Percentiles rank a stretch among this genome's conserved stretches.
Conservation (phyloP, 2,797 vertebrate genomes). For the Allobates femoralis region DNA sequence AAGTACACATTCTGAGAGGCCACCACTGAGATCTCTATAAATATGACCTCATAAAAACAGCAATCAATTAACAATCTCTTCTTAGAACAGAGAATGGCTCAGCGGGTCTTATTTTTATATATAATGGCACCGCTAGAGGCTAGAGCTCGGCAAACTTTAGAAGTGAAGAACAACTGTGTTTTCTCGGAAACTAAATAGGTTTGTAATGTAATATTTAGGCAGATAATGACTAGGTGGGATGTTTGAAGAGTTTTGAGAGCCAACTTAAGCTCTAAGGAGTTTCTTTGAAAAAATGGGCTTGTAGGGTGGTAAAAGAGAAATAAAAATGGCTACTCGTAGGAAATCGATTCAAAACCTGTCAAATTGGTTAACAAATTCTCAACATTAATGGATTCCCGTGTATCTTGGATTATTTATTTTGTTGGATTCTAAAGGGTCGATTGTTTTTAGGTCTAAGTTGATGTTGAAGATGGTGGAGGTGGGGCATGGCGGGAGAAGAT, state of each 20-base stretch:
- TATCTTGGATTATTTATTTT: too few relatives aligned
- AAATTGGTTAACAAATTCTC: too few relatives aligned
- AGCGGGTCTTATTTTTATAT: not conserved
- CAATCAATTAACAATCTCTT: slow-evolving; percentile 25
- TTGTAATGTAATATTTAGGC: not conserved
- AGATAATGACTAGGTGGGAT: not conserved
- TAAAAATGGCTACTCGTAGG: too few relatives aligned
- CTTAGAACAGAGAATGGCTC: slow-evolving; percentile 2
- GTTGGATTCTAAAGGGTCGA: too few relatives aligned
- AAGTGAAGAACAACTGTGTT: not conserved
- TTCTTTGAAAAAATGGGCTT: too few relatives aligned
- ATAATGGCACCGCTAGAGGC: not conserved
- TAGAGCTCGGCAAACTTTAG: not conserved
- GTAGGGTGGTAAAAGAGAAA: too few relatives aligned
- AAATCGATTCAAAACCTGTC: too few relatives aligned
- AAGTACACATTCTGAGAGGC: slow-evolving; percentile 29
- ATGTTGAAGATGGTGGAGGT: too few relatives aligned
- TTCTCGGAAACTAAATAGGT: not conserved
- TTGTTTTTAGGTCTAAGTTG: too few relatives aligned
- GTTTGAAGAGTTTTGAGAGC: not conserved
- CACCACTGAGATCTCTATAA: slow-evolving; percentile 28
- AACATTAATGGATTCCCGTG: too few relatives aligned
- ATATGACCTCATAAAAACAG: slow-evolving; percentile 45
- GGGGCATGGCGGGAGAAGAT: too few relatives aligned
- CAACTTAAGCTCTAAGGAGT: not conserved